Evolutionary conservation across 2,797 vertebrate genomes (phyloP), one percentile per base, ranked within the genome.

Genomic region (Pterois miles): DNA sequence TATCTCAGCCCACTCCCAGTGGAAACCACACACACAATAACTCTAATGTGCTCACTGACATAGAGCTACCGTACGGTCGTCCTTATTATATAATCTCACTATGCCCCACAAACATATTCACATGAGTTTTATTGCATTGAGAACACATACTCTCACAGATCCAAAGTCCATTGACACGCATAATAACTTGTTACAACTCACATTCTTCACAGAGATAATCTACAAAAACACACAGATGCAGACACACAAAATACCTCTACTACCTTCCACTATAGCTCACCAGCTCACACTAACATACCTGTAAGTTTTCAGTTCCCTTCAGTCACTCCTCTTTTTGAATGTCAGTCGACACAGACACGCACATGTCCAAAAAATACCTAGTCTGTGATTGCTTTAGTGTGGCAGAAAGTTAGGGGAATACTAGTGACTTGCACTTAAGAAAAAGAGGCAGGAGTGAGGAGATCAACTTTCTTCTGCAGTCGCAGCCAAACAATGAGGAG

Each of bases 401-500:
- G 48, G 75, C 16, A 68, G 62, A 71, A 78, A 67, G 43, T 48
- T 78, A 29, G 59, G 2, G 1, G 23, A 83, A 72, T 6, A 54
- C 5, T 3, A 48, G 38, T 6, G 8, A 79, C 71, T 87, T 76
- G 83, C 75, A 83, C 56, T 66, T 43, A 22, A 46, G 76, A 48
- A 27, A 75, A 71, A 67, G 40, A 83, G 52, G 46, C 56, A 80
- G 71, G 16, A 88, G 25, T 25, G 62, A 75, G 69, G 70, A 86
- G 72, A 91, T 80, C 79, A 88, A 91, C 89, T 90, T 91, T 91
- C 88, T 72, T 83, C 70, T 16, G 85, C 78, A 76, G 84, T 83
- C 38, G 25, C 63, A 78, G 80, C 65, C 82, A 90, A 90, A 93
- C 89, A 93, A 91, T 92, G 85, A 90, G 82, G 71, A 69, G 83